Conservation (phyloP, 2,888 invertebrate genomes). For the Amiota minor region DNA sequence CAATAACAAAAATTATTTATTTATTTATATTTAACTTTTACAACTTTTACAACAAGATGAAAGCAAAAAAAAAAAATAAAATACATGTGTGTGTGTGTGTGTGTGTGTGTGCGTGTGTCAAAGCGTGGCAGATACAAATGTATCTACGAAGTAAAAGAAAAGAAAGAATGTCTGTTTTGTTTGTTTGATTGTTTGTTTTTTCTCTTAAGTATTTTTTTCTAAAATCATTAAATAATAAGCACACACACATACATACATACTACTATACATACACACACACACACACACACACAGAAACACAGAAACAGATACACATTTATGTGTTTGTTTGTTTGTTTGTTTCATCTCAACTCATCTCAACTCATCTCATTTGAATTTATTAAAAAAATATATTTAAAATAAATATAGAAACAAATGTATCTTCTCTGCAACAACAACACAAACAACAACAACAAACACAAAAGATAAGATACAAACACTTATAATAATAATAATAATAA, state of each 20-base stretch:
- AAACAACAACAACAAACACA: background rate
- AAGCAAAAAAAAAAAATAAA: no score
- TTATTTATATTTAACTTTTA: no score
- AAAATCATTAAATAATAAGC: background rate
- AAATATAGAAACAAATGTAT: background rate
- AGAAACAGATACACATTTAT: background rate
- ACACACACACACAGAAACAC: background rate
- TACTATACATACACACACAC: background rate
- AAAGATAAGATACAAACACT: background rate
- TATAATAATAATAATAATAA: background rate
- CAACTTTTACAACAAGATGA: no score
- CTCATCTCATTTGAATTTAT: slow-evolving; percentile 19
- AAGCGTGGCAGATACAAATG: no score
- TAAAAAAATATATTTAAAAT: slow-evolving; percentile 18
- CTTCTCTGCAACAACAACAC: no score
- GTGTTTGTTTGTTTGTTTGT: background rate
- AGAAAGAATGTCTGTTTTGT: background rate
- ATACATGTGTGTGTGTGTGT: no score
- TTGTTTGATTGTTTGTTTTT: slow-evolving; percentile 9
- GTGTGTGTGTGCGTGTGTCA: no score
- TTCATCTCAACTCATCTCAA: background rate
- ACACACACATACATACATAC: background rate
- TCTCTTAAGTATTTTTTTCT: background rate
- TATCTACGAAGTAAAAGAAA: no score
- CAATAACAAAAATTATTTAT: background rate